Evolutionary conservation across 2,113 vertebrate species (phyloP), one percentile per base, ranked within the genome.

Genomic region (Rhagologus leucostigma): DNA sequence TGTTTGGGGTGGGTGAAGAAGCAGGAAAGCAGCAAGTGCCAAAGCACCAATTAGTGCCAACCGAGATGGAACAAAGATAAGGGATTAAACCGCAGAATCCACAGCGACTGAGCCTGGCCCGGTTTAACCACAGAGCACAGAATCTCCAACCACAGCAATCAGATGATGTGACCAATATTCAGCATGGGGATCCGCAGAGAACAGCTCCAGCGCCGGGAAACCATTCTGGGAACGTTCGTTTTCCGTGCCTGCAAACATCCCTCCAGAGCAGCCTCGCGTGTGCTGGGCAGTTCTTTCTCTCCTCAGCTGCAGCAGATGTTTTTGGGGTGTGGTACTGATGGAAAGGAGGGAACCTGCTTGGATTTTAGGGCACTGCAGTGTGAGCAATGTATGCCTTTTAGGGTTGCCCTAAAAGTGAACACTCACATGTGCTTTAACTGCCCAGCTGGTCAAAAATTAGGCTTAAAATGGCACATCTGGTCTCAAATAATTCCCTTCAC

Each of bases 71-170:
- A 11, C 16, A 33, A 64, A 84, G 92, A 96, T 64, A 93, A 55
- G 2, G 16, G 71, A 85, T 52, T 41, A 96, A 97, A 98, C 97
- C 97, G 97, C 98, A 97, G 90, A 97, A 96, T 97, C 96, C 96
- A 97, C 94, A 82, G 85, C 97, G 74, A 33, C 41, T 42, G 87
- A 93, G 77, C 83, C 93, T 91, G 50, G 60, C 88, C 89, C 44
- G 95, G 82, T 89, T 90, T 46, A 93, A 95, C 94, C 96, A 90
- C 95, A 96, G 90, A 96, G 94, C 90, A 63, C 77, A 91, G 89
- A 89, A 52, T 63, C 60, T 88, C 95, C 95, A 95, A 96, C 92
- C 95, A 84, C 90, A 95, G 49, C 47, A 41, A 78, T 52, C 89
- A 86, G 73, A 59, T 50, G 60, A 60, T 63, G 74, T 63, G 73